A percentile compares a stretch with the other conserved stretches of the same genome.
These are phyloP conservation scores for Serilophus lunatus DNA, from an alignment of 2,113 vertebrate genomes.

Conservation along the genomic window DNA sequence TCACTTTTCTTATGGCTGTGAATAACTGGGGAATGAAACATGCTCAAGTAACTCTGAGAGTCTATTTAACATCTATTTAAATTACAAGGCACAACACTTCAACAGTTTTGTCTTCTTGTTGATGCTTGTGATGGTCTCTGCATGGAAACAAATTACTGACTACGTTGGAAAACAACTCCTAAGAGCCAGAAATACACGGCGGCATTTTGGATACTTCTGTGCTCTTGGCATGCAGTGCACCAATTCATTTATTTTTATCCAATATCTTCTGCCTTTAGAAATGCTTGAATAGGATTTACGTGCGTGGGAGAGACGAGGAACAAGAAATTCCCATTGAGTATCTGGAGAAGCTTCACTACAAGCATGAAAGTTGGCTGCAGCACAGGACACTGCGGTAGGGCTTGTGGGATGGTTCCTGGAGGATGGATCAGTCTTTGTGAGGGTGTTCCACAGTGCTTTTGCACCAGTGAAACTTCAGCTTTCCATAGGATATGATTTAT, in stretches of 20 bases:
- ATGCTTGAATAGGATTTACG: constrained; percentile 85
- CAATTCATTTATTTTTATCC: neutral
- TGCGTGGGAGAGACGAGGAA: constrained; percentile 89
- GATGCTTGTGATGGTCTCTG: neutral
- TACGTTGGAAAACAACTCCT: neutral
- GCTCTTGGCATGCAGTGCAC: neutral
- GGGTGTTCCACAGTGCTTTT: neutral
- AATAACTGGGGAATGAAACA: neutral
- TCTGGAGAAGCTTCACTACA: constrained; percentile 91
- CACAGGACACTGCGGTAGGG: constrained; percentile 84
- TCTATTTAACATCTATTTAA: accelerated
- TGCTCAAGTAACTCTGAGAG: neutral
- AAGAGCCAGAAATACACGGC: neutral
- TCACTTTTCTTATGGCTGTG: neutral
- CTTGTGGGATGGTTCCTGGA: neutral
- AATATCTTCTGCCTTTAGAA: constrained; percentile 67
- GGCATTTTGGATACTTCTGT: neutral
- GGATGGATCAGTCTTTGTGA: neutral
- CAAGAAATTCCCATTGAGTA: constrained; percentile 92
- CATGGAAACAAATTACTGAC: neutral
- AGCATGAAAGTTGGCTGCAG: constrained; percentile 94
- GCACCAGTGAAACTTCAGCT: neutral
- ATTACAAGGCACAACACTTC: neutral
- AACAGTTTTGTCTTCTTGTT: neutral
- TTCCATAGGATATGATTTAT: neutral